Percentiles rank a stretch among this genome's conserved stretches.
Conservation (phyloP, 1,140 invertebrate genomes). For the Drosophila baimaii region DNA sequence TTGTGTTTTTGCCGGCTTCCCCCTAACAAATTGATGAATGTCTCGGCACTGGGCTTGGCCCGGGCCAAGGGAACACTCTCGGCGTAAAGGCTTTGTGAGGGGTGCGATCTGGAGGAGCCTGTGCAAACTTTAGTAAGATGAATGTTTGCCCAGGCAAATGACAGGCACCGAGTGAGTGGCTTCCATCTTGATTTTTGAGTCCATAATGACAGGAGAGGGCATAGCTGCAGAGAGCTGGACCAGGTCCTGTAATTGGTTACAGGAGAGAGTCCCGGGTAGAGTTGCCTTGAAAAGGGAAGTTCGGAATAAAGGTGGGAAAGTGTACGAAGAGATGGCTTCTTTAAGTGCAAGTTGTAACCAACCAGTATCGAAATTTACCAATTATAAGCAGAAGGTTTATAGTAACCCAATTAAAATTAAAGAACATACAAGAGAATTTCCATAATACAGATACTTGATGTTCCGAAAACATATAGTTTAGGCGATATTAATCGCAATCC, state of each 20-base stretch:
- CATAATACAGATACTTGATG: background rate
- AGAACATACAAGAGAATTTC: background rate
- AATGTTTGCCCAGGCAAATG: conserved; percentile 75
- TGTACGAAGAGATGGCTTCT: background rate
- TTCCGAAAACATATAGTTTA: background rate
- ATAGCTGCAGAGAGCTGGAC: background rate
- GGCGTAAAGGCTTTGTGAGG: conserved; percentile 14
- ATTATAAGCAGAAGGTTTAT: too few species aligned
- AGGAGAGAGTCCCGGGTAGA: conserved; percentile 31
- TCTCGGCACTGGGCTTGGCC: conserved; percentile 28
- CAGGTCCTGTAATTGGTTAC: conserved; percentile 65
- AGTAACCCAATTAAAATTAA: too few species aligned
- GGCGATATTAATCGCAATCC: conserved; percentile 23
- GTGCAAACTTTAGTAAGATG: conserved; percentile 74
- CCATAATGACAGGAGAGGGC: conserved; percentile 72
- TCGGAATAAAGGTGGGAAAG: background rate
- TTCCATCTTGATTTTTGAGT: conserved; percentile 78
- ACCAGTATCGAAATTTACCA: too few species aligned
- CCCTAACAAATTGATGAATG: conserved; percentile 78
- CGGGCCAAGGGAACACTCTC: conserved; percentile 19
- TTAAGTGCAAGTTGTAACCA: background rate
- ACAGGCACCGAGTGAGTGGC: conserved; percentile 67
- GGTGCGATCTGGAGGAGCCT: conserved; percentile 15
- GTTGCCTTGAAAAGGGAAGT: conserved; percentile 2
- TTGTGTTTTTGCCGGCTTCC: conserved; percentile 42